phyloP scores from a whole-genome alignment of 1,140 invertebrate species.

The Neoseiulus cucumeris region DNA sequence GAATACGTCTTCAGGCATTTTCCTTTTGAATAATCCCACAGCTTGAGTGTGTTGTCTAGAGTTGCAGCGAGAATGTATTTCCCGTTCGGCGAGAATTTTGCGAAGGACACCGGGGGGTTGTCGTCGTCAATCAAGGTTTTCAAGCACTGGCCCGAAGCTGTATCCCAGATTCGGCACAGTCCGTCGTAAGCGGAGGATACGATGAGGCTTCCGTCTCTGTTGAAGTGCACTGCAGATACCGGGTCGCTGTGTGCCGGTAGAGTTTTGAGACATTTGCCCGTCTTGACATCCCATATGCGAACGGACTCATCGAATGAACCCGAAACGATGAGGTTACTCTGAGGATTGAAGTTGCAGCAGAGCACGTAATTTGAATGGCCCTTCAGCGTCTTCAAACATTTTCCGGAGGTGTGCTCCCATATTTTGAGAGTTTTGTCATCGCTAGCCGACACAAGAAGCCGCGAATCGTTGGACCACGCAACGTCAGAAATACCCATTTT shows the following conservation, averaged over 20 bases:
- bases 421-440: constrained; percentile 99
- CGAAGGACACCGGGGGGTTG: constrained; percentile 97
- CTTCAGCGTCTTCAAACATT: constrained; percentile 95
- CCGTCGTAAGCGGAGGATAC: constrained; percentile 98
- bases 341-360: constrained; percentile 99
- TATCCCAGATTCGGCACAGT: constrained; percentile 98
- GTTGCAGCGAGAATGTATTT: constrained; percentile 98
- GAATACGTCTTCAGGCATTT: constrained; percentile 89
- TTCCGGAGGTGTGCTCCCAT: constrained; percentile 85
- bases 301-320: constrained; percentile 99
- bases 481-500: constrained; percentile 98
- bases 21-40: constrained; percentile 96
- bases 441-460: constrained; percentile 83
- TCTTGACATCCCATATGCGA: constrained; percentile 96
- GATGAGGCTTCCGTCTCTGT: constrained; percentile 92
- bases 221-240: constrained; percentile 90
- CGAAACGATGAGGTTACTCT: constrained; percentile 96
- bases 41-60: constrained; percentile 87
- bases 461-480: constrained; percentile 92
- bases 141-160: constrained; percentile 91
- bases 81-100: constrained; percentile 98
- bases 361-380: constrained; percentile 99
- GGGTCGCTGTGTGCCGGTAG: constrained; percentile 98
- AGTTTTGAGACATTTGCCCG: constrained; percentile 94
- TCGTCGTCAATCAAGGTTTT: constrained; percentile 80